phyloP scores from a whole-genome alignment of 1,140 invertebrate genomes.

The Bradynema listronoti region DNA sequence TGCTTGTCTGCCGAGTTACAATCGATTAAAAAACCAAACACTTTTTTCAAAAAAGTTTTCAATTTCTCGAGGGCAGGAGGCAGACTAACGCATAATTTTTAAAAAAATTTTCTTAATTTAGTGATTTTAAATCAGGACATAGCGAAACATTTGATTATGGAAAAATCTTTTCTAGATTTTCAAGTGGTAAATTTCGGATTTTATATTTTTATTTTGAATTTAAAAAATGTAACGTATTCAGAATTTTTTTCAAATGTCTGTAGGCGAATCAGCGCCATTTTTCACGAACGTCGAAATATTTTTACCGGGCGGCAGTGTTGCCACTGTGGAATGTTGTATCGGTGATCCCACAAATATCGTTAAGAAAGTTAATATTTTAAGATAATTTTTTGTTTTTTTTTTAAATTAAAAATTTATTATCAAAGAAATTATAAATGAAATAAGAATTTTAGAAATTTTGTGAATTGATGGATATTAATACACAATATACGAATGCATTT shows the following conservation, averaged over 20 bases:
- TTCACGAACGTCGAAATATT: slow-evolving; percentile 34
- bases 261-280: slow-evolving; percentile 3
- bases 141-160: slow-evolving; percentile 30
- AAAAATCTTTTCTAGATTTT: slow-evolving; percentile 39
- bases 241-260: slow-evolving; percentile 17
- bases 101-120: too few species aligned
- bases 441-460: slow-evolving; percentile 28
- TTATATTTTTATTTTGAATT: not conserved
- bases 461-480: slow-evolving; percentile 18
- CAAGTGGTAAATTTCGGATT: slow-evolving; percentile 35
- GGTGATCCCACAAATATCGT: slow-evolving; percentile 41
- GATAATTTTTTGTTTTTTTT: not conserved
- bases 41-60: too few species aligned
- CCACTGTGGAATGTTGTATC: slow-evolving; percentile 32
- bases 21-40: too few species aligned
- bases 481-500: slow-evolving; percentile 24
- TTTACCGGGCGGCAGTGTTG: slow-evolving; percentile 34
- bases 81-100: too few species aligned
- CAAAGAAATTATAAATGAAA: not conserved
- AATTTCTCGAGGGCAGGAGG: too few species aligned
- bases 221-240: not conserved
- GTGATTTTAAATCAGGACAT: slow-evolving; percentile 36
- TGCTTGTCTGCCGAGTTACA: too few species aligned
- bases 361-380: slow-evolving; percentile 24
- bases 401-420: not conserved